Base-by-base conservation (phyloP, 2,113 vertebrate genomes). In the Girardinichthys multiradiatus region DNA sequence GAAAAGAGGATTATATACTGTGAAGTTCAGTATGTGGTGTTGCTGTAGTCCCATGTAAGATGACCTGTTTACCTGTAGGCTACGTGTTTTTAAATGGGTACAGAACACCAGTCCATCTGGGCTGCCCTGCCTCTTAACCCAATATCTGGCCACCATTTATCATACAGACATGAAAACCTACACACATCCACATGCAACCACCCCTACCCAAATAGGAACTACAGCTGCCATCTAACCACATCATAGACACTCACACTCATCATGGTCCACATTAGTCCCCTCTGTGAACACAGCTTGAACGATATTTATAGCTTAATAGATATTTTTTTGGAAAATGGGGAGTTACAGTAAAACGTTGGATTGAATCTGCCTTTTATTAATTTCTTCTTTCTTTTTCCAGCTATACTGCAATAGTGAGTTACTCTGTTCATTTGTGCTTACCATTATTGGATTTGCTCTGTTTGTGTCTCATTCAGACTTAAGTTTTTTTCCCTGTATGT, bases 281-380 rank as follows among this genome's bases (percentile, higher is more conserved):
- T 90, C 69, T 87, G 68, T 79, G 85, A 88, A 76, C 77, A 84
- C 80, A 78, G 15, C 76, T 54, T 59, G 33, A 82, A 65, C 45
- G 75, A 81, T 93, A 94, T 92, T 91, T 93, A 90, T 92, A 92
- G 70, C 51, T 51, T 68, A 74, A 86, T 84, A 81, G 68, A 86
- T 89, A 78, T 73, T 89, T 82, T 86, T 80, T 89, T 83, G 87
- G 64, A 30, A 76, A 66, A 83, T 64, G 73, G 66, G 26, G 68
- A 89, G 42, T 89, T 91, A 89, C 84, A 77, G 83, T 86, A 79
- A 92, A 76, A 72, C 64, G 5, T 81, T 59, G 63, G 30, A 68
- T 68, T 66, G 71, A 76, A 62, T 77, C 26, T 65, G 27, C n/a
- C 0, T 33, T 48, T 70, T 65, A 28, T n/a, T 24, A 27, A 54